Percentiles rank a stretch among this genome's conserved stretches.
These are phyloP conservation scores for Rugalucina vietnamica DNA, from an alignment of 2,888 invertebrate genomes.

Conservation along the genomic window DNA sequence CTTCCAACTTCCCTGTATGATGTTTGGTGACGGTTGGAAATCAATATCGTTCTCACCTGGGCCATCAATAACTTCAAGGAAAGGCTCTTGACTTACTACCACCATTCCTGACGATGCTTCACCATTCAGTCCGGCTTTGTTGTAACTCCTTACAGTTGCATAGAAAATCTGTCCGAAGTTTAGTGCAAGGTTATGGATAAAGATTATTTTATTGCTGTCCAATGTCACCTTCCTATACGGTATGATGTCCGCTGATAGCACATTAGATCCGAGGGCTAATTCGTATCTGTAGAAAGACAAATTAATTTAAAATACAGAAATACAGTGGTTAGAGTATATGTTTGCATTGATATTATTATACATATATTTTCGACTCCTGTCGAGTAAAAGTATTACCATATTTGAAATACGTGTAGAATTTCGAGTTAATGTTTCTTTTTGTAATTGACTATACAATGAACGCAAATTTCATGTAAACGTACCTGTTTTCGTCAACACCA, in stretches of 20 bases:
- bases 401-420: no score
- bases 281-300: conserved; percentile 37
- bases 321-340: no score
- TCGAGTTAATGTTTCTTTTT: no score
- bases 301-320: no score
- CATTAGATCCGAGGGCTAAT: conserved; percentile 41
- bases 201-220: conserved; percentile 9
- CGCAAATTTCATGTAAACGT: no score
- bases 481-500: conserved; percentile 55
- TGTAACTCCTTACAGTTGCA: conserved; percentile 62
- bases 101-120: conserved; percentile 61
- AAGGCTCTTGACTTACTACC: conserved; percentile 61
- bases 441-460: no score
- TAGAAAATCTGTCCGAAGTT: conserved; percentile 37
- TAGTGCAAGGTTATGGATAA: conserved; percentile 38
- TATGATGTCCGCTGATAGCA: conserved; percentile 37
- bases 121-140: conserved; percentile 66
- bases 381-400: no score
- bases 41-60: conserved; percentile 52
- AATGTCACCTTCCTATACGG: conserved; percentile 20
- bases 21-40: conserved; percentile 62
- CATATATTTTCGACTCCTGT: no score
- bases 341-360: no score
- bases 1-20: conserved; percentile 66
- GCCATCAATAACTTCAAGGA: conserved; percentile 62